Evolutionary conservation across 2,113 vertebrate species (phyloP).

Genomic region (Hystrix brachyura): DNA sequence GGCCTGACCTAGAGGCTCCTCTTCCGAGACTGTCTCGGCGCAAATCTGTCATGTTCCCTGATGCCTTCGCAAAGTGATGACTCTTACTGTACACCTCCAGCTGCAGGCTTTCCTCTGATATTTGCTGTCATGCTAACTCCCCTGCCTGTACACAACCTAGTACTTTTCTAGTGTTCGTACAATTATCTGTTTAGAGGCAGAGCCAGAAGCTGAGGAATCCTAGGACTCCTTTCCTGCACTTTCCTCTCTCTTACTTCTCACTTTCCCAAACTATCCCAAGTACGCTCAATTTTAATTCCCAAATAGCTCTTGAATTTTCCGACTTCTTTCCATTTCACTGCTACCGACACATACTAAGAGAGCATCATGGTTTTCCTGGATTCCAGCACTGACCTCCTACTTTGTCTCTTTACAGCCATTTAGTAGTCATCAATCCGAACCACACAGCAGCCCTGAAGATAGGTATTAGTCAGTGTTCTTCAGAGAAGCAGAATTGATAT

Average conservation of each 20-base stretch:
- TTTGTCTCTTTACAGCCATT: not conserved
- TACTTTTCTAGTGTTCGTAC: not conserved
- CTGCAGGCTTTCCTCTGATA: not conserved
- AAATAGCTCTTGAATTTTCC: not conserved
- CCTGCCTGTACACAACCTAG: not conserved
- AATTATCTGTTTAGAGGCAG: not conserved
- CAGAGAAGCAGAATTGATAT: not conserved
- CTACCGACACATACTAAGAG: too few relatives aligned
- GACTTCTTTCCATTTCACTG: not conserved
- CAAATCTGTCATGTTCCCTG: not conserved
- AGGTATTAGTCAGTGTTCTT: not conserved
- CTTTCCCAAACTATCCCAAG: not conserved
- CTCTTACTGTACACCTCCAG: not conserved
- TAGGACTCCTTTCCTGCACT: not conserved
- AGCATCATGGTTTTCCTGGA: not conserved
- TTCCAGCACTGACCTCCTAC: not conserved
- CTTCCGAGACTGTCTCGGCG: not conserved
- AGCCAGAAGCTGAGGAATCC: not conserved
- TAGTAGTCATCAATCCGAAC: not conserved
- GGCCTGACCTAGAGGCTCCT: too few relatives aligned
- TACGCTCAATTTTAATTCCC: not conserved
- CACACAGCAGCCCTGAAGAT: not conserved
- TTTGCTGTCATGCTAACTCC: not conserved
- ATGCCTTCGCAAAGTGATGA: rapidly evolving
- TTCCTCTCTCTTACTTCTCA: not conserved